Evolutionary conservation across 2,888 invertebrate species (phyloP).

Genomic region (Blera fallax): DNA sequence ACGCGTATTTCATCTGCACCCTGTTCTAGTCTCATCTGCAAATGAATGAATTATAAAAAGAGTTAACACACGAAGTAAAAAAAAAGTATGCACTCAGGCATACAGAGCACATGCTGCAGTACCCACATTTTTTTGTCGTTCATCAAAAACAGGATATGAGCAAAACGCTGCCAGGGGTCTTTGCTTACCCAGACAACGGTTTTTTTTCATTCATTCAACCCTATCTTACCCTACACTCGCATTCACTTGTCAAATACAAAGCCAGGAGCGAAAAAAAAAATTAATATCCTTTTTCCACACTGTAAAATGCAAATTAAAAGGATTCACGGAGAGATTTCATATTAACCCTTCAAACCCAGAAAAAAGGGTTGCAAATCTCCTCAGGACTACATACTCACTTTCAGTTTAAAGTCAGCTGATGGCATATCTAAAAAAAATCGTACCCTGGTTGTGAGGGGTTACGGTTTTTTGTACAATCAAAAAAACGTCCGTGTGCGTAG

Average conservation of each 20-base stretch:
- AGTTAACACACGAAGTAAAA: slow-evolving; percentile 21
- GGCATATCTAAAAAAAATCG: slow-evolving; percentile 23
- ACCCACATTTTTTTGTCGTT: slow-evolving; percentile 78
- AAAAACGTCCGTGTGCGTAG: slow-evolving; percentile 7
- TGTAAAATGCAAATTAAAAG: slow-evolving; percentile 80
- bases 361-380: slow-evolving; percentile 79
- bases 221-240: slow-evolving; percentile 63
- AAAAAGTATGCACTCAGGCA: slow-evolving; percentile 37
- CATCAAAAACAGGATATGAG: slow-evolving; percentile 62
- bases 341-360: slow-evolving; percentile 69
- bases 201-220: slow-evolving; percentile 72
- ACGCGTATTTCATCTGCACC: slow-evolving; percentile 2
- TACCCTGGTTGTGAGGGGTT: slow-evolving; percentile 55
- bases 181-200: slow-evolving; percentile 74
- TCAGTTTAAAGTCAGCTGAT: slow-evolving; percentile 67
- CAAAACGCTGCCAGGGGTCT: slow-evolving; percentile 73
- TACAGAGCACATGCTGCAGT: slow-evolving; percentile 80
- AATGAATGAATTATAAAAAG: slow-evolving; percentile 52
- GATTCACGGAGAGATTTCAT: slow-evolving; percentile 67
- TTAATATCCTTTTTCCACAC: slow-evolving; percentile 70
- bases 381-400: slow-evolving; percentile 74
- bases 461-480: slow-evolving; percentile 43
- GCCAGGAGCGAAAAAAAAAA: slow-evolving; percentile 63
- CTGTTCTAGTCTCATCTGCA: slow-evolving; percentile 46
- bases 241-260: slow-evolving; percentile 81